Percentiles rank a stretch among this genome's conserved stretches.
Evolutionary conservation across 2,888 invertebrate species (phyloP).

Genomic region (Dynastes maya): DNA sequence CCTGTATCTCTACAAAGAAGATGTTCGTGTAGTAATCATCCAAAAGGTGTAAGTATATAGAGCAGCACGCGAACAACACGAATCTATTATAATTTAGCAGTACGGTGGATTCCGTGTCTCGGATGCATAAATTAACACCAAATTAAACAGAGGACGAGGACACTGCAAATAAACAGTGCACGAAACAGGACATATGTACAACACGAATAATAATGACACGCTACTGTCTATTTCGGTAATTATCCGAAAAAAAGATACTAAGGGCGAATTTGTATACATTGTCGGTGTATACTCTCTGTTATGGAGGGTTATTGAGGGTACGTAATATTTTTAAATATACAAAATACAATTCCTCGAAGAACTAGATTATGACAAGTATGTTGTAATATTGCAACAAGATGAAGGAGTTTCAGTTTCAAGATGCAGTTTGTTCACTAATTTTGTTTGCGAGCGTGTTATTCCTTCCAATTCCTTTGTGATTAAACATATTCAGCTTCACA

Average conservation of each 20-base stretch:
- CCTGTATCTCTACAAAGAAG: too few relatives aligned
- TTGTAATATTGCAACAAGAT: too few relatives aligned
- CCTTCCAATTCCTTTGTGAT: too few relatives aligned
- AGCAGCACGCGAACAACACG: slow-evolving; percentile 29
- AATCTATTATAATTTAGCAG: slow-evolving; percentile 56
- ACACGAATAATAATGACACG: slow-evolving; percentile 46
- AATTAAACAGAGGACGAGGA: slow-evolving; percentile 65
- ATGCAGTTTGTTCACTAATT: too few relatives aligned
- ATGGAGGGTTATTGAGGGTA: too few relatives aligned
- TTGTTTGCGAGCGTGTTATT: too few relatives aligned
- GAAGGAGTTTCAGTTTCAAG: too few relatives aligned
- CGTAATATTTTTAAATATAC: too few relatives aligned
- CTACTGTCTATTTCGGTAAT: slow-evolving; percentile 36
- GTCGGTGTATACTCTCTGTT: too few relatives aligned
- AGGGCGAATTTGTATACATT: slow-evolving; percentile 4
- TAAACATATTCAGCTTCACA: too few relatives aligned
- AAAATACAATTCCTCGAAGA: too few relatives aligned
- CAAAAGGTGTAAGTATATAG: slow-evolving; percentile 3
- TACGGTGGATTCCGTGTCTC: slow-evolving; percentile 61
- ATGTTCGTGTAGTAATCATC: slow-evolving; percentile 20
- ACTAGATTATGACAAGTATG: too few relatives aligned
- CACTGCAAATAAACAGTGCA: slow-evolving; percentile 52
- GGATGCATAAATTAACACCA: slow-evolving; percentile 67
- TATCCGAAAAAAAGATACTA: slow-evolving; percentile 18
- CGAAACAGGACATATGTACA: slow-evolving; percentile 40